Percentiles rank a stretch among this genome's conserved stretches.
phyloP scores from a whole-genome alignment of 2,113 vertebrate species.

The Marcusenius ussheri region DNA sequence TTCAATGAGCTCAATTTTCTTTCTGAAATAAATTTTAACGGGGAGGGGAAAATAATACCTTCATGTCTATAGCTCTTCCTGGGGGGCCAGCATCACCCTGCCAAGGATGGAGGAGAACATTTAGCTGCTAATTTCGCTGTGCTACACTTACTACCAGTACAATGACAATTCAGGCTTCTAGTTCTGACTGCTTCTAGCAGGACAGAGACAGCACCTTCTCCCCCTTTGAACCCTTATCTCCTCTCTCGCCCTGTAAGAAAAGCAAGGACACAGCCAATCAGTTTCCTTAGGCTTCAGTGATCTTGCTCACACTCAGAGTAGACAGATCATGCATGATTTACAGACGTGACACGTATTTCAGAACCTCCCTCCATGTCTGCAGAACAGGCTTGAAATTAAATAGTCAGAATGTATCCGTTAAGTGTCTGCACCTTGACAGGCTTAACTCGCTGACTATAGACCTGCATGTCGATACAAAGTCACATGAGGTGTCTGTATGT shows the following conservation, averaged over 20 bases:
- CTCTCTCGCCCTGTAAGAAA: slow-evolving; percentile 57
- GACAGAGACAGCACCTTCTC: slow-evolving; percentile 47
- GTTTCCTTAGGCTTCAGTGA: neutral
- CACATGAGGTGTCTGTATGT: neutral
- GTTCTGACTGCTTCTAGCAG: neutral
- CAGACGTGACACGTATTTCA: neutral
- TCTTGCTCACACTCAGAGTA: neutral
- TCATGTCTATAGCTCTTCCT: slow-evolving; percentile 55
- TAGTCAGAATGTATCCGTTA: slow-evolving; percentile 11
- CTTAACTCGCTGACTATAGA: neutral
- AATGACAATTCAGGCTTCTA: neutral
- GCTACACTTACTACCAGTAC: neutral
- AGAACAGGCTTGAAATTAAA: slow-evolving; percentile 51
- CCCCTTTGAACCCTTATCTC: slow-evolving; percentile 52
- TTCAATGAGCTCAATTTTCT: neutral
- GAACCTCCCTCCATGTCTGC: slow-evolving; percentile 51
- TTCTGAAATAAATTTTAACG: neutral
- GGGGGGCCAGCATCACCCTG: slow-evolving; percentile 56
- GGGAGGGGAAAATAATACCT: slow-evolving; percentile 42
- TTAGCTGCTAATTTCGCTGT: slow-evolving; percentile 1
- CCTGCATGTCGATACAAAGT: neutral
- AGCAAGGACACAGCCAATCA: neutral
- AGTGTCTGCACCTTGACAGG: neutral
- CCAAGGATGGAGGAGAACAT: neutral
- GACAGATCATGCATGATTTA: neutral